Percentiles rank a stretch among this genome's conserved stretches.
Conservation (phyloP, 2,797 vertebrate genomes). For the Borostomias antarcticus region DNA sequence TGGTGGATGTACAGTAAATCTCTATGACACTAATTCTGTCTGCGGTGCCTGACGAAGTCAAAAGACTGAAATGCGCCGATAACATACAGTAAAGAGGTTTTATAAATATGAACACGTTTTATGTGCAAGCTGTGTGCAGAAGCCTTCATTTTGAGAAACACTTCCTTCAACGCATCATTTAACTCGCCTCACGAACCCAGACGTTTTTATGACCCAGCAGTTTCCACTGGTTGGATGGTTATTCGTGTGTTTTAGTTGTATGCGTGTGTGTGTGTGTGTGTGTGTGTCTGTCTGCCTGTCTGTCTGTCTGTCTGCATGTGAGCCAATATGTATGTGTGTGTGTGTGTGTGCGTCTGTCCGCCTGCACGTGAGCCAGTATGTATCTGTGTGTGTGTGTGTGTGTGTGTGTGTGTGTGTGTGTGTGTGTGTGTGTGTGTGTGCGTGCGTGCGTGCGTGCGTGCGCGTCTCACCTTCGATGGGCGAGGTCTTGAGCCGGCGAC, state of each 20-base stretch:
- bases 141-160: too few species aligned
- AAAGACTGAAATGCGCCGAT: too few species aligned
- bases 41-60: too few species aligned
- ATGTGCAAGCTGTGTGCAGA: too few species aligned
- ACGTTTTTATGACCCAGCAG: neutral
- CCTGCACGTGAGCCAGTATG: neutral
- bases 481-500: conserved; percentile 88
- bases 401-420: neutral
- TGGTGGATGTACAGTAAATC: too few species aligned
- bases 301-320: neutral
- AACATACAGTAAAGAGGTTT: too few species aligned
- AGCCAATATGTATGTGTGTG: neutral
- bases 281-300: neutral
- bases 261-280: neutral
- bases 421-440: neutral
- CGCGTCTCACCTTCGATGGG: conserved; percentile 86
- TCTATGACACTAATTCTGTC: too few species aligned
- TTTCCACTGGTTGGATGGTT: neutral
- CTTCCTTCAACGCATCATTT: neutral
- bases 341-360: neutral
- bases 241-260: too few species aligned
- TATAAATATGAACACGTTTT: too few species aligned
- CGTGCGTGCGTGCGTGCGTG: neutral
- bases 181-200: neutral
- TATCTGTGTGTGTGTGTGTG: neutral